A percentile compares a stretch with the other conserved stretches of the same genome.
phyloP scores from a whole-genome alignment of 2,113 vertebrate species.

The Chaenocephalus aceratus region DNA sequence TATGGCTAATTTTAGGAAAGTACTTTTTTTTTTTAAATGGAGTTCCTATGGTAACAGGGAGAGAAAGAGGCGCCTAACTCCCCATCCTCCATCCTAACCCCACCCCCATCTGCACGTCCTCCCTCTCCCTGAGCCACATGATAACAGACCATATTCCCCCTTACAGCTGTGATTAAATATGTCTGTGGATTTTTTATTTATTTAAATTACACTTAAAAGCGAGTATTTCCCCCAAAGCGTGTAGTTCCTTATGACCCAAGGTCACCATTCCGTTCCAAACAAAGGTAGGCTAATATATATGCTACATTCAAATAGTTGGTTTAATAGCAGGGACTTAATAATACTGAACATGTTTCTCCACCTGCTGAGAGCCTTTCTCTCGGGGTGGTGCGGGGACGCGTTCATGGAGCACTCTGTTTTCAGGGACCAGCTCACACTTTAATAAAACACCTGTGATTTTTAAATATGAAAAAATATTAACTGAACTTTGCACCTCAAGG shows the following conservation, averaged over 20 bases:
- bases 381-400: too few relatives aligned
- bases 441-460: not conserved
- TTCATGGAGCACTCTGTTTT: too few relatives aligned
- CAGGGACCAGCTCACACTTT: not conserved
- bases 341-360: not conserved
- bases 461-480: not conserved
- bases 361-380: too few relatives aligned
- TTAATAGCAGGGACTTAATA: too few relatives aligned
- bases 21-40: conserved; percentile 38
- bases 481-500: conserved; percentile 76
- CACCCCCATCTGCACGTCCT: conserved; percentile 54
- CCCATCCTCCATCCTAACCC: conserved; percentile 54
- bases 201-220: not conserved
- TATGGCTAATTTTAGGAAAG: not conserved
- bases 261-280: too few relatives aligned
- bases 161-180: not conserved
- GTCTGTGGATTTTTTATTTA: not conserved
- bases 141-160: too few relatives aligned
- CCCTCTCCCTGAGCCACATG: not conserved
- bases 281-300: too few relatives aligned
- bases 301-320: too few relatives aligned
- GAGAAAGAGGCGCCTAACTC: conserved; percentile 69
- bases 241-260: not conserved
- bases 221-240: not conserved
- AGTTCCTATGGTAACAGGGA: conserved; percentile 76